These are phyloP conservation scores for Alaudala cheleensis DNA, from an alignment of 2,113 vertebrate species.

Conservation along the genomic window DNA sequence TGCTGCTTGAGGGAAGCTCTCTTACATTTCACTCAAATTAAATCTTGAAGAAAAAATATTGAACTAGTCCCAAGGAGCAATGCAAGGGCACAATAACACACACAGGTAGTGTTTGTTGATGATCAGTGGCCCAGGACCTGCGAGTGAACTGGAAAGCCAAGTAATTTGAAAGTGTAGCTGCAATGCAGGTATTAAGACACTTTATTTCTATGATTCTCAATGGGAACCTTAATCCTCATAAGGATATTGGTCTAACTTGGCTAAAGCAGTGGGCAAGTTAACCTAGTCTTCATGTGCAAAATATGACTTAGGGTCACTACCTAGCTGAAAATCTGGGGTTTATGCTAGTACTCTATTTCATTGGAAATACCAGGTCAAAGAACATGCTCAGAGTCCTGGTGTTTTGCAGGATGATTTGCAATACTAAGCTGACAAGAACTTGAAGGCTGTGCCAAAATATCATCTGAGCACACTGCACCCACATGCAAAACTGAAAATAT, in stretches of 20 bases:
- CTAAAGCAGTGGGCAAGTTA: not conserved
- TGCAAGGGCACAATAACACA: not conserved
- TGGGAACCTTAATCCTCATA: not conserved
- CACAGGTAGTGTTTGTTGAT: not conserved
- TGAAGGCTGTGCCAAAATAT: not conserved
- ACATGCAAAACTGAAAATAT: not conserved
- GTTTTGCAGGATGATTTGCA: not conserved
- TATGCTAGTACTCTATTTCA: not conserved
- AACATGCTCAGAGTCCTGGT: not conserved
- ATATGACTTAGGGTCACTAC: not conserved
- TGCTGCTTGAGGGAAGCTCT: not conserved
- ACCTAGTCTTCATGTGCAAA: not conserved
- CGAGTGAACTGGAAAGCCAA: not conserved
- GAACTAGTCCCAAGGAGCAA: not conserved
- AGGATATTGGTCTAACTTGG: not conserved
- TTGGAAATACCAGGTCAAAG: not conserved
- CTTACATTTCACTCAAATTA: not conserved
- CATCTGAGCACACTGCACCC: not conserved
- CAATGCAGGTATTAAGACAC: not conserved
- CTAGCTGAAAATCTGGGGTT: not conserved
- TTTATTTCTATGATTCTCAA: not conserved
- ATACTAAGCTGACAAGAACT: not conserved
- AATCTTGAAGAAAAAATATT: not conserved
- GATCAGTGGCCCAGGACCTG: not conserved
- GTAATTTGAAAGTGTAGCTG: not conserved